Evolutionary conservation across 1,140 invertebrate species (phyloP), one percentile per base, ranked within the genome.

Genomic region (Diabrotica virgifera): DNA sequence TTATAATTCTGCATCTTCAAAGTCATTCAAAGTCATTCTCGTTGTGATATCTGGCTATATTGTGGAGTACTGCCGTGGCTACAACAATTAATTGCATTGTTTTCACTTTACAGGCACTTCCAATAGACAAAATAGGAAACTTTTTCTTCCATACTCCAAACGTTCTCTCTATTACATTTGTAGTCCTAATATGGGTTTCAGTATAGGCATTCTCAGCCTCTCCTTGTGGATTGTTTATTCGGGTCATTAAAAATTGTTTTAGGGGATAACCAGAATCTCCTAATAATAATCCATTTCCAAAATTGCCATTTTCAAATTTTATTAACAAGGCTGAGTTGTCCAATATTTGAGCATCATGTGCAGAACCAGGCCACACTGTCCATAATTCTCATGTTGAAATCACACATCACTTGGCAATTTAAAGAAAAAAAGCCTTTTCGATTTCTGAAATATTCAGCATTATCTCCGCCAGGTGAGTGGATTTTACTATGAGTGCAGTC

Each of bases 341-440:
- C 36, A 79, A 79, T 12, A 79, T 80, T 9, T 53, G 77, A 0
- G 54, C 57, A 59, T 80, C 77, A 62, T 79, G 78, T 6, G 66
- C 63, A 36, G 67, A 72, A 10, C 76, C 78, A 6, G 77, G 76
- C 76, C 76, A 79, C 75, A 56, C 79, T 69, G 61, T 79, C 66
- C 14, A 58, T 38, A 36, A 80, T 72, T 59, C 57, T 36, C 11
- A 73, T 52, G 14, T 73, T 14, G 3, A 66, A 14, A 70, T 75
- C 66, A 46, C 68, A 70, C 12, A 79, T 57, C 7, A 68, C 63
- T 73, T 79, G 78, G 0, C n/a, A n/a, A n/a, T n/a, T n/a, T n/a
- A n/a, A n/a, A n/a, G n/a, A n/a, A n/a, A n/a, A n/a, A n/a, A n/a
- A n/a, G n/a, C n/a, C n/a, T n/a, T n/a, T n/a, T n/a, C n/a, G n/a